phyloP scores from a whole-genome alignment of 1,140 invertebrate genomes.

The Megalonaias nervosa region DNA sequence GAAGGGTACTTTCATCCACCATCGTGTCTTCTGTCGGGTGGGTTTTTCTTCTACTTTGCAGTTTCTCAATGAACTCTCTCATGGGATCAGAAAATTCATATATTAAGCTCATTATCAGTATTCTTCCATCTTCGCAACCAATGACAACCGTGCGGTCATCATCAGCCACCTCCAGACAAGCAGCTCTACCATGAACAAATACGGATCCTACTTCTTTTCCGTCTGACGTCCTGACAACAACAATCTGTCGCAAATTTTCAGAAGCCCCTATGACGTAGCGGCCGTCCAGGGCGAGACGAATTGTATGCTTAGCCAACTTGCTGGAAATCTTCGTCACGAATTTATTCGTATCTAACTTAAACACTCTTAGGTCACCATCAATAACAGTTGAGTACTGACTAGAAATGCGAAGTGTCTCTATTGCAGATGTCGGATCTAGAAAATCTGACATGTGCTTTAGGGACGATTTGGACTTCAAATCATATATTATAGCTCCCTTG shows the following conservation, averaged over 20 bases:
- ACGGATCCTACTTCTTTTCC: constrained; percentile 45
- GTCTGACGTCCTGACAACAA: constrained; percentile 51
- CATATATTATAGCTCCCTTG: constrained; percentile 57
- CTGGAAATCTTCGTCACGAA: constrained; percentile 28
- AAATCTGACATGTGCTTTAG: constrained; percentile 49
- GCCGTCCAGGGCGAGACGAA: constrained; percentile 51
- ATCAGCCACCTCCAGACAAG: constrained; percentile 51
- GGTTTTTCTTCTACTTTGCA: constrained; percentile 41
- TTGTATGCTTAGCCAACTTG: constrained; percentile 28
- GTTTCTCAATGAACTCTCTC: constrained; percentile 50
- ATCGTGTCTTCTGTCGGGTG: constrained; percentile 3
- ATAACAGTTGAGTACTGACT: constrained; percentile 32
- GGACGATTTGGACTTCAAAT: constrained; percentile 43
- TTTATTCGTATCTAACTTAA: constrained; percentile 28
- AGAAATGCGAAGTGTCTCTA: constrained; percentile 40
- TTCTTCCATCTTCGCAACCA: constrained; percentile 60
- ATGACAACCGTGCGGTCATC: constrained; percentile 65
- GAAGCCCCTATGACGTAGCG: constrained; percentile 52
- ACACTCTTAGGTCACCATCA: constrained; percentile 49
- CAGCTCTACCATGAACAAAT: constrained; percentile 58
- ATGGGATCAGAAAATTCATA: constrained; percentile 59
- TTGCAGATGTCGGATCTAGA: constrained; percentile 34
- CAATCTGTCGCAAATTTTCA: constrained; percentile 33
- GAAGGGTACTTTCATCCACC: constrained; percentile 5
- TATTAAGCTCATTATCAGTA: constrained; percentile 59